Evolutionary conservation across 2,113 vertebrate genomes (phyloP).

Genomic region (Pseudois nayaur): DNA sequence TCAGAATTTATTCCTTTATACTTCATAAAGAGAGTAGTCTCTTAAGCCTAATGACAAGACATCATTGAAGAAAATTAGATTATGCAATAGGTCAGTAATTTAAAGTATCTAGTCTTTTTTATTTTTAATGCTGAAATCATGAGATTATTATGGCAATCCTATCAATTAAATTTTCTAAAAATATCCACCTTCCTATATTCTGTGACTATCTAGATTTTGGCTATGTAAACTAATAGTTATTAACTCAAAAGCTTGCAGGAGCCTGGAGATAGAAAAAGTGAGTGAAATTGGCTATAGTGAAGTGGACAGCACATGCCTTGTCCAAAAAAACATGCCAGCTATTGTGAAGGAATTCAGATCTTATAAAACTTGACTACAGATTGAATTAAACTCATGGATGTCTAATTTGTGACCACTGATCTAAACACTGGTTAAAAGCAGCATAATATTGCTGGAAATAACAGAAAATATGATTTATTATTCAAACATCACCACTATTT

Average conservation of each 20-base stretch:
- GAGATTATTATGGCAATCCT: not conserved
- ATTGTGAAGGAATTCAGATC: not conserved
- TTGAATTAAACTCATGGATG: not conserved
- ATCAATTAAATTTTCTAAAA: conserved; percentile 20
- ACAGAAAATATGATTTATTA: not conserved
- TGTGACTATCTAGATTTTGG: not conserved
- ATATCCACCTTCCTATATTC: not conserved
- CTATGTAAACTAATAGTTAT: not conserved
- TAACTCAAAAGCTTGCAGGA: not conserved
- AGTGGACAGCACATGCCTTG: not conserved
- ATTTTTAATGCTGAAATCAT: not conserved
- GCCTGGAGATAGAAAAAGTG: not conserved
- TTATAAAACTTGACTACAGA: not conserved
- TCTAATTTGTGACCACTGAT: not conserved
- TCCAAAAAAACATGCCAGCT: not conserved
- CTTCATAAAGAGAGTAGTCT: not conserved
- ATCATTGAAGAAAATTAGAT: not conserved
- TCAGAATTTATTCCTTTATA: not conserved
- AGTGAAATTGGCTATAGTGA: not conserved
- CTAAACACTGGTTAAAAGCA: conserved; percentile 1
- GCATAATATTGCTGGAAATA: not conserved
- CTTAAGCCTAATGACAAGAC: not conserved
- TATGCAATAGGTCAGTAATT: not conserved
- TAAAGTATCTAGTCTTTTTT: not conserved
- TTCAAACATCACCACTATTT: not conserved